Evolutionary conservation across 2,113 vertebrate genomes (phyloP).

Genomic region (Corydoras sp.): DNA sequence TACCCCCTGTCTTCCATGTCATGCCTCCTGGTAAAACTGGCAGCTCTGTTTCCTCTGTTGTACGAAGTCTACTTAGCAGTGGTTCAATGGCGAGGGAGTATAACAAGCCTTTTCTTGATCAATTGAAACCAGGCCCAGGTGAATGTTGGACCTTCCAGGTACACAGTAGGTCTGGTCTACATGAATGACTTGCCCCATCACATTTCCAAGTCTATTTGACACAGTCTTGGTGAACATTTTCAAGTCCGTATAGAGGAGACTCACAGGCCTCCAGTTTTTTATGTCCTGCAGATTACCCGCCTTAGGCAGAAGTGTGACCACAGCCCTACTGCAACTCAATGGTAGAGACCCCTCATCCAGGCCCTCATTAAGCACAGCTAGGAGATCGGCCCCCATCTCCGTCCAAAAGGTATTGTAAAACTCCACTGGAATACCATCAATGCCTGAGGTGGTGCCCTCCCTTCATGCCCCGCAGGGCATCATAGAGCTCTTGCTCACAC

Average conservation of each 20-base stretch:
- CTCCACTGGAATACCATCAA: conserved; percentile 18
- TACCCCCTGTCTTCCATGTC: background rate
- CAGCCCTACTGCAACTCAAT: conserved; percentile 15
- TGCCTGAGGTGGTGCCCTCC: background rate
- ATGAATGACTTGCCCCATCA: background rate
- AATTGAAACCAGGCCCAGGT: background rate
- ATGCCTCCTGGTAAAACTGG: background rate
- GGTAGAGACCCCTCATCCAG: background rate
- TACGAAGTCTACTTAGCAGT: background rate
- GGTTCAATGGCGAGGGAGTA: background rate
- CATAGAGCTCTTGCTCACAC: no score
- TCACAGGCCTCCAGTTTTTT: conserved; percentile 20
- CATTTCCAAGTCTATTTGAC: background rate
- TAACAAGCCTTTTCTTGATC: conserved; percentile 2
- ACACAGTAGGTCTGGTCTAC: background rate
- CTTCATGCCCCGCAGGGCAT: background rate
- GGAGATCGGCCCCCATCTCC: background rate
- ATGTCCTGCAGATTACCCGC: conserved; percentile 12
- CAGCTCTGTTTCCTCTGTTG: background rate
- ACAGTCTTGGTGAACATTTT: background rate
- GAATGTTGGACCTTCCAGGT: background rate
- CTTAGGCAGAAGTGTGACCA: background rate
- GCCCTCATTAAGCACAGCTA: conserved; percentile 4
- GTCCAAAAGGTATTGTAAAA: background rate
- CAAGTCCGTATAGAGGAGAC: conserved; percentile 1